Evolutionary conservation across 2,888 invertebrate species (phyloP).

Genomic region (Eupeodes latifasciatus): DNA sequence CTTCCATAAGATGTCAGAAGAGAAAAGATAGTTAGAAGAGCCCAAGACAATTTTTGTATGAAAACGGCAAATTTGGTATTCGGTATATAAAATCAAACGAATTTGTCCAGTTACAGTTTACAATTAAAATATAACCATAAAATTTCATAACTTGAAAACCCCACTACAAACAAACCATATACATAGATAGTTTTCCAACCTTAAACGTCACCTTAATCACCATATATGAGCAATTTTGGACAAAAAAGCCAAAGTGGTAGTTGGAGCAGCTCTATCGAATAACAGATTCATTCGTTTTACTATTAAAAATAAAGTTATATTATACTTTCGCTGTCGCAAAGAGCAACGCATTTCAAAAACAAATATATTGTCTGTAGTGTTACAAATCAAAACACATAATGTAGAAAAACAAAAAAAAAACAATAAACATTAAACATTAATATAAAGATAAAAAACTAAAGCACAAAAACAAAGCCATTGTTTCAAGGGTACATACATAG

Average conservation of each 20-base stretch:
- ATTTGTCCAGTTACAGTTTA: too few species aligned
- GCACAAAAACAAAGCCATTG: conserved; percentile 62
- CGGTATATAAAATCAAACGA: too few species aligned
- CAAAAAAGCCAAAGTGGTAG: background rate
- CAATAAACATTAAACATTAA: conserved; percentile 57
- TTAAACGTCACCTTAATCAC: background rate
- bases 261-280: background rate
- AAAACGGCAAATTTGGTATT: too few species aligned
- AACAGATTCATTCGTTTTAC: background rate
- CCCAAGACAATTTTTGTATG: too few species aligned
- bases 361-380: conserved; percentile 55
- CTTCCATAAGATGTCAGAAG: too few species aligned
- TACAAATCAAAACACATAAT: conserved; percentile 54
- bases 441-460: conserved; percentile 44
- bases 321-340: conserved; percentile 42
- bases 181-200: too few species aligned
- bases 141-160: too few species aligned
- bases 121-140: too few species aligned
- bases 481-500: conserved; percentile 68
- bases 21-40: too few species aligned
- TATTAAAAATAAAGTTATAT: conserved; percentile 30
- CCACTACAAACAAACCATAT: background rate
- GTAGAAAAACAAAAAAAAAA: conserved; percentile 25
- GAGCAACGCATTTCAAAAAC: conserved; percentile 58
- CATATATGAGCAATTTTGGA: conserved; percentile 1